Evolutionary conservation across 2,797 vertebrate species (phyloP).

Genomic region (Hybognathus amarus): DNA sequence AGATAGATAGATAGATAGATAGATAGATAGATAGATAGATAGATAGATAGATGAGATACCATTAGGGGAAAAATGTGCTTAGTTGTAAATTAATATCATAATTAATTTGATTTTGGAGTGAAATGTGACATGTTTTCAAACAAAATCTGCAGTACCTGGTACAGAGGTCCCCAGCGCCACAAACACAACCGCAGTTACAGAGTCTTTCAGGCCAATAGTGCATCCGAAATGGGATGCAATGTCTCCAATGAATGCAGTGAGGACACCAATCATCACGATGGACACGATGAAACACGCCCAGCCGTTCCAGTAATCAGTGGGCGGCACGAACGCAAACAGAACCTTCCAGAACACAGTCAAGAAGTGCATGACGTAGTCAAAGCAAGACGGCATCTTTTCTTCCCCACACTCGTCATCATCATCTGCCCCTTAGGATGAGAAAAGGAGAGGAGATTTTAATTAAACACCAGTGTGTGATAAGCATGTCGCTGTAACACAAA

Average conservation of each 20-base stretch:
- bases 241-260: constrained; percentile 94
- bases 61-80: not conserved
- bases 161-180: constrained; percentile 95
- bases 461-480: constrained; percentile 10
- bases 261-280: constrained; percentile 90
- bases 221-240: constrained; percentile 97
- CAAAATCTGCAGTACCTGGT: constrained; percentile 80
- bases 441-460: not conserved
- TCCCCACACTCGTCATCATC: constrained; percentile 86
- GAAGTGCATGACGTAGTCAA: constrained; percentile 96
- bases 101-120: not conserved
- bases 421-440: constrained; percentile 70
- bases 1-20: too few relatives aligned
- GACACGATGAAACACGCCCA: constrained; percentile 96
- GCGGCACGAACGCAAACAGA: constrained; percentile 93
- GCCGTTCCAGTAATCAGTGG: constrained; percentile 94
- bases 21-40: too few relatives aligned
- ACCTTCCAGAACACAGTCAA: constrained; percentile 98
- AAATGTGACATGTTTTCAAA: not conserved
- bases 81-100: not conserved
- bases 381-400: constrained; percentile 91
- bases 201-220: constrained; percentile 96
- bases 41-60: not conserved
- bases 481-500: not conserved
- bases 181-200: constrained; percentile 95